phyloP scores from a whole-genome alignment of 37 sponge, comb jelly and placozoan species.

The Diacarnus erythraeanus region DNA sequence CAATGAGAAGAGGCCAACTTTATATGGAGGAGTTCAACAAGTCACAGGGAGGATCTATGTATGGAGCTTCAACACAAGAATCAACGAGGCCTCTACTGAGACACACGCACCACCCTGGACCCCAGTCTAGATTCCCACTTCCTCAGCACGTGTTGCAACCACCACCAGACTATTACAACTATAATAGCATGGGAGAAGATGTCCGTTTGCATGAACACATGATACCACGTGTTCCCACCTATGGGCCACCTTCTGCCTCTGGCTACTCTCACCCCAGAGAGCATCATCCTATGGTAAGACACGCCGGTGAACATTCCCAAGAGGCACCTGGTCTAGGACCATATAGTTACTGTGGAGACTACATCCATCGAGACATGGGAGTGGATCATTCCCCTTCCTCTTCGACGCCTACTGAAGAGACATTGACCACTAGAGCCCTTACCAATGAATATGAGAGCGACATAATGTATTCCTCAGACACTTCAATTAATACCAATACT shows the following conservation, averaged over 20 bases:
- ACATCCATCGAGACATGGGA: not conserved
- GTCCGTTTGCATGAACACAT: not conserved
- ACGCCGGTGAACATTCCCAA: not conserved
- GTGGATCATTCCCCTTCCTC: slow-evolving; percentile 10
- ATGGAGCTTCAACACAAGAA: slow-evolving; percentile 40
- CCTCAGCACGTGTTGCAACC: not conserved
- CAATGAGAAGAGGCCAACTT: not conserved
- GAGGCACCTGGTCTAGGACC: not conserved
- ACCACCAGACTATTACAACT: not conserved
- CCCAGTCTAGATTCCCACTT: not conserved
- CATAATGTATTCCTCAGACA: slow-evolving; percentile 34
- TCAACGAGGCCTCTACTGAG: slow-evolving; percentile 7
- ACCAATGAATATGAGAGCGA: slow-evolving; percentile 27
- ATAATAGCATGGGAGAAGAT: not conserved
- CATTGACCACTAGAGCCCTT: slow-evolving; percentile 24
- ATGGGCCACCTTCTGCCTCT: not conserved
- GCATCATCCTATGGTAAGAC: not conserved
- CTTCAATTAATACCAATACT: slow-evolving; percentile 15
- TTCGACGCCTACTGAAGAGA: slow-evolving; percentile 33
- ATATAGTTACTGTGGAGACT: not conserved
- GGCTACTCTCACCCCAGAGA: not conserved
- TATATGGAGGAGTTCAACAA: not conserved
- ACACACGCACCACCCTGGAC: not conserved
- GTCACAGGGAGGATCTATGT: slow-evolving; percentile 38
- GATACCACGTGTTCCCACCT: not conserved